Base-by-base conservation (phyloP, 1,140 invertebrate species). In the Gryon sp. region DNA sequence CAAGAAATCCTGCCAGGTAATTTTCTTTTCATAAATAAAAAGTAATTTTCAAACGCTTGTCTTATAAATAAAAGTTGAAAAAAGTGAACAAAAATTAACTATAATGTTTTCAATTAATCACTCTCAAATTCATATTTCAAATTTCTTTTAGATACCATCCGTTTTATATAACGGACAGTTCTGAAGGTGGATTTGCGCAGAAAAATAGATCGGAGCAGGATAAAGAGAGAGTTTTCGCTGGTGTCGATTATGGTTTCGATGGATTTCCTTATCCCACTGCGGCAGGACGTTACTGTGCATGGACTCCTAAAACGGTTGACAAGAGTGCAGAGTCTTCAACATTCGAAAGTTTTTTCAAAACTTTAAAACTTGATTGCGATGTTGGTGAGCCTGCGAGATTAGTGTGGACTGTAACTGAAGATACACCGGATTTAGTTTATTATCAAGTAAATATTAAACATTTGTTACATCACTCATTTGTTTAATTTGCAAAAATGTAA, bases 151-250 rank as follows among this genome's bases (percentile, higher is more conserved):
- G 93, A 79, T 98, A 96, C 87, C 97, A 99, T 89, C 97, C 97
- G 8, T 93, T 99, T 80, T 99, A 99, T 87, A 97, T 99, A 78
- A 97, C 96, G 7, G 93, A 94, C 80, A 96, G 93, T 16, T 87
- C 90, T 0, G 94, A 96, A 83, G 96, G 96, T 38, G 96, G 95
- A 1, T 95, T 92, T 78, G 93, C 92, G 0, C 94, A 96, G 84
- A 94, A 95, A 80, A 91, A 88, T 0, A 91, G 91, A 36, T 87
- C 88, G 0, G 92, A 96, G 45, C 93, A 93, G 76, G 89, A 87
- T 18, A 90, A 91, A 20, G 92, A 95, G 70, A 90, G 90, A 43
- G 90, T 96, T 9, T 97, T 93, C 84, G 95, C 96, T 9, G 96
- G 96, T 2, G 93, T 97, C 0, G 91, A 90, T 0, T 94, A 92